These are phyloP conservation scores for Drosophila macrospina DNA, from an alignment of 2,888 invertebrate species.

Conservation along the genomic window DNA sequence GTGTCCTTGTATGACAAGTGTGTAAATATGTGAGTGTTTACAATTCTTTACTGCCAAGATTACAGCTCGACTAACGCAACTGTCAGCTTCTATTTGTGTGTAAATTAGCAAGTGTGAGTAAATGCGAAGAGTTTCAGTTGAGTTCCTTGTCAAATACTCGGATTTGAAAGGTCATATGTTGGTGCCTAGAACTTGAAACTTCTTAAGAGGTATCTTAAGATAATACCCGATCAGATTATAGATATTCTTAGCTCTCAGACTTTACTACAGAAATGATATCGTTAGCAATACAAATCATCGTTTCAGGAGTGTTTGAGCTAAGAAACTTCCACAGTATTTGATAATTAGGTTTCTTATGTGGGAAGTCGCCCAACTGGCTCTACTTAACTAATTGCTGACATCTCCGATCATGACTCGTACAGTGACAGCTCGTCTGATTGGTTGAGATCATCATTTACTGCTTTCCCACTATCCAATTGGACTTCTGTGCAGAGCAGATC, in stretches of 20 bases:
- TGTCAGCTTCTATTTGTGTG: conserved; percentile 33
- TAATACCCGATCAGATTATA: too few species aligned
- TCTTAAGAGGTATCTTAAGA: too few species aligned
- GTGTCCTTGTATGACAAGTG: conserved; percentile 17
- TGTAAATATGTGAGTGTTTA: conserved; percentile 35
- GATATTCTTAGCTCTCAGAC: too few species aligned
- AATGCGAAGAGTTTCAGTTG: neutral
- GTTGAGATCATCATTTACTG: conserved; percentile 29
- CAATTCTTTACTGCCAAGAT: conserved; percentile 41
- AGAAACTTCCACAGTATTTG: neutral
- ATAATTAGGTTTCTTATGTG: neutral
- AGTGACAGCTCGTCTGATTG: conserved; percentile 2
- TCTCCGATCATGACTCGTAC: conserved; percentile 4
- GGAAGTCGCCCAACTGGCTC: neutral
- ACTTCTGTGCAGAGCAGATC: neutral
- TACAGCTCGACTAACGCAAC: conserved; percentile 28
- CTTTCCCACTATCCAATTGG: conserved; percentile 4
- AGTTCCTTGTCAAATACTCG: neutral
- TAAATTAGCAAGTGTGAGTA: conserved; percentile 14
- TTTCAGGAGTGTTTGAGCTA: too few species aligned
- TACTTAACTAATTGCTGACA: neutral
- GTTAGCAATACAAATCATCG: too few species aligned
- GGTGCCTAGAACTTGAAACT: too few species aligned
- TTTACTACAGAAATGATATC: too few species aligned
- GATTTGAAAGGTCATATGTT: neutral